Percentiles rank a stretch among this genome's conserved stretches.
Evolutionary conservation across 1,140 invertebrate genomes (phyloP).

Genomic region (Parasteatoda tepidariorum): DNA sequence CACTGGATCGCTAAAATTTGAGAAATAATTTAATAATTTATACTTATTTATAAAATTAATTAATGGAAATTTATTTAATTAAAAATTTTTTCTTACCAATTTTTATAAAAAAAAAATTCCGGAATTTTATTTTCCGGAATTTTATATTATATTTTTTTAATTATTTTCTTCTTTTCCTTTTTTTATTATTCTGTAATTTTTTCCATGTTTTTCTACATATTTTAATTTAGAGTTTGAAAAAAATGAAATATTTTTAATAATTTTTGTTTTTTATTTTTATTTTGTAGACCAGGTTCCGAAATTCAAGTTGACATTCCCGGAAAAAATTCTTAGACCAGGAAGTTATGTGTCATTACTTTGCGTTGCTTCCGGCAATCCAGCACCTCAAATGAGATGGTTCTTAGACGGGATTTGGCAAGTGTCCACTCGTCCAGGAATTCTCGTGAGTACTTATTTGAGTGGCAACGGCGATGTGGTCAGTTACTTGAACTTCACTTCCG

Average conservation of each 20-base stretch:
- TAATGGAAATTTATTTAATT: no score
- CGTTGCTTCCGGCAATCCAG: constrained; percentile 63
- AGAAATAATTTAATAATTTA: no score
- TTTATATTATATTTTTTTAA: no score
- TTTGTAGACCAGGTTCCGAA: constrained; percentile 63
- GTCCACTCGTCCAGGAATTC: constrained; percentile 78
- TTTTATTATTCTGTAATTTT: no score
- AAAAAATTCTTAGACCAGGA: constrained; percentile 62
- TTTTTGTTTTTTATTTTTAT: not conserved
- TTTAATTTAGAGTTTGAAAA: no score
- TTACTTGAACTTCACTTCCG: constrained; percentile 88
- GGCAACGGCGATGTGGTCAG: constrained; percentile 86
- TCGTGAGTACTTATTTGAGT: constrained; percentile 85
- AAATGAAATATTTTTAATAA: not conserved
- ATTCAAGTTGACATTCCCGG: constrained; percentile 62
- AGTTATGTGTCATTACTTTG: constrained; percentile 63
- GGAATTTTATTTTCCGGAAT: no score
- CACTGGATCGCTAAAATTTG: no score
- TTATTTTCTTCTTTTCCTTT: no score
- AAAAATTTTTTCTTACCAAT: no score
- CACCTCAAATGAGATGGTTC: constrained; percentile 78
- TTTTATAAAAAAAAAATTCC: no score
- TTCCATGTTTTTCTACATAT: no score
- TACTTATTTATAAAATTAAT: no score
- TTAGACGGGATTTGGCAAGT: constrained; percentile 83